A percentile compares a stretch with the other conserved stretches of the same genome.
Evolutionary conservation across 64 coral and sea anemone species (phyloP).

Genomic region (Montipora sp.): DNA sequence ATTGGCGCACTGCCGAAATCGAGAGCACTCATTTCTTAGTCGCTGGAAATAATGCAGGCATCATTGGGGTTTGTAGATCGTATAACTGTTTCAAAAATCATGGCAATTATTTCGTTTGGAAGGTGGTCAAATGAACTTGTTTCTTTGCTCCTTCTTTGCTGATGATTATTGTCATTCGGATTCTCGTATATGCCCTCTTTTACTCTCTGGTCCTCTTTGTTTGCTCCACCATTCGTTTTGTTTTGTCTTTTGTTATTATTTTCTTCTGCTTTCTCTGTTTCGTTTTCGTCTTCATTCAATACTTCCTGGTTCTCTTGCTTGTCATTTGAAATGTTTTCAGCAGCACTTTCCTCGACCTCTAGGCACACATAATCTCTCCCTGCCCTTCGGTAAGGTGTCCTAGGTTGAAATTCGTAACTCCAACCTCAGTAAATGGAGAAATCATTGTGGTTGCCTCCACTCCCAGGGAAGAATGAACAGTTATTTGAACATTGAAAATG

Average conservation of each 20-base stretch:
- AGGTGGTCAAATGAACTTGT: background rate
- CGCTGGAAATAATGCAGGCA: no score
- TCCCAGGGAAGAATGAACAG: conserved; percentile 2
- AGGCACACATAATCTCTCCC: conserved; percentile 55
- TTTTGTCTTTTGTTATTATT: conserved; percentile 56
- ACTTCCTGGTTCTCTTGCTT: conserved; percentile 58
- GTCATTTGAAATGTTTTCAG: conserved; percentile 68
- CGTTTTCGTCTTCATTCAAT: conserved; percentile 47
- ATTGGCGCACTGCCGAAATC: no score
- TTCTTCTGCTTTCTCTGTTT: conserved; percentile 31
- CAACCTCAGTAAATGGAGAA: background rate
- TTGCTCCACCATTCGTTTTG: conserved; percentile 36
- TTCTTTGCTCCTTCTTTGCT: background rate
- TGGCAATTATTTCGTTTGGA: background rate
- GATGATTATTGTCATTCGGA: conserved; percentile 51
- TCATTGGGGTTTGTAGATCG: no score
- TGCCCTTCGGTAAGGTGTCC: background rate
- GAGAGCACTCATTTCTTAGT: no score
- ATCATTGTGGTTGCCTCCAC: background rate
- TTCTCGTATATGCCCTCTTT: conserved; percentile 50
- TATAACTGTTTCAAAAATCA: no score
- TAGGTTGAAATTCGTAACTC: background rate
- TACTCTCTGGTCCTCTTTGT: conserved; percentile 51
- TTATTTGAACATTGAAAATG: conserved; percentile 1
- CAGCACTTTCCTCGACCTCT: conserved; percentile 29